phyloP scores from a whole-genome alignment of 2,888 invertebrate species.

The Cyclophora punctaria region DNA sequence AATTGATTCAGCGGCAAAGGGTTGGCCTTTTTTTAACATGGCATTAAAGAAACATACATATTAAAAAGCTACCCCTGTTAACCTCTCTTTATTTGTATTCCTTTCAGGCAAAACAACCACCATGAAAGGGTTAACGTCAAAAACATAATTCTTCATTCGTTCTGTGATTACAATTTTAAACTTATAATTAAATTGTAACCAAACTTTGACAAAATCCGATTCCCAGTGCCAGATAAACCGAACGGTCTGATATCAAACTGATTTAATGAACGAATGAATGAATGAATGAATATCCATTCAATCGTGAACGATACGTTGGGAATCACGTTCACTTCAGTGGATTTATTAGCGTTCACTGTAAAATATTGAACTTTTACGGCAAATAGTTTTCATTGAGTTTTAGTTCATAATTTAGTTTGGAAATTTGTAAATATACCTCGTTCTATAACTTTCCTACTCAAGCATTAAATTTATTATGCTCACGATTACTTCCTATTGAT shows the following conservation, averaged over 20 bases:
- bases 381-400: constrained; percentile 9
- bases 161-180: constrained; percentile 1
- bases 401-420: constrained; percentile 1
- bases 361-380: constrained; percentile 18
- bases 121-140: neutral
- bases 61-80: too few relatives aligned
- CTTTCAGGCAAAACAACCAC: too few relatives aligned
- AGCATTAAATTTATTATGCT: neutral
- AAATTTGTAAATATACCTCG: too few relatives aligned
- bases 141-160: neutral
- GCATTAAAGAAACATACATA: too few relatives aligned
- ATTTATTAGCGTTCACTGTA: constrained; percentile 31
- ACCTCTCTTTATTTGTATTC: too few relatives aligned
- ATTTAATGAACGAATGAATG: constrained; percentile 55
- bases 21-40: too few relatives aligned
- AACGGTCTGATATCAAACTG: constrained; percentile 37
- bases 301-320: constrained; percentile 45
- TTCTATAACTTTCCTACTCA: too few relatives aligned
- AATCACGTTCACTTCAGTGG: constrained; percentile 48
- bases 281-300: constrained; percentile 50
- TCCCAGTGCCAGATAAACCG: constrained; percentile 31
- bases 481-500: neutral
- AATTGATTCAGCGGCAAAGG: neutral
- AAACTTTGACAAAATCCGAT: neutral
- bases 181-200: constrained; percentile 4